Base-by-base conservation (phyloP, 2,888 invertebrate genomes). In the Pandemis corylana region DNA sequence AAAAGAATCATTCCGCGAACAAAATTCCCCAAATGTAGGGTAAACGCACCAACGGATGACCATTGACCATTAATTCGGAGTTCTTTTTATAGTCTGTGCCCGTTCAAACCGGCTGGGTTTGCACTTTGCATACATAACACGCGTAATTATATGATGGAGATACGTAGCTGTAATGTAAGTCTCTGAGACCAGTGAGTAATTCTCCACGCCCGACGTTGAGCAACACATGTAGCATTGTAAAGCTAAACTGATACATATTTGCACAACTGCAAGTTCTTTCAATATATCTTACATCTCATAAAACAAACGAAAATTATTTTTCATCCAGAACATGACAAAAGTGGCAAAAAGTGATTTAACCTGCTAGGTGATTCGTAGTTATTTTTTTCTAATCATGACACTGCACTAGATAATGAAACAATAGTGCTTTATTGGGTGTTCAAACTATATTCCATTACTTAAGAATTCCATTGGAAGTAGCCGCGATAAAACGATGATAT, bases 141-240 rank as follows among this genome's bases (percentile, higher is more conserved):
- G 72, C 76, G 68, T 75, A 79, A 78, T 74, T 74, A 74, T 70
- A 70, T 61, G 69, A 61, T 80, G 79, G 77, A 77, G 68, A 71
- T 68, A 64, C 68, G 53, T 56, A 63, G 65, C 67, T 49, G 51
- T 83, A 36, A 36, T 36, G 28, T 1, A 36, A 36, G 28, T 36
- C 1, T 36, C 28, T 36, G 82, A 83, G 81, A 79, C 82, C 61
- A 49, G 51, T 83, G 83, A 83, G 82, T 81, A 83, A 83, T 83
- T 80, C 80, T 80, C 76, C 64, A 68, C 78, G 78, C 80, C 78
- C 76, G 41, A 78, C 80, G 81, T 83, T 83, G 80, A 79, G 81
- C 12, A 49, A 49, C 62, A 13, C 42, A 66, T 74, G 74, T 53
- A 69, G 69, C 74, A 74, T 15, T 41, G 42, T 69, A 69, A 66